A percentile compares a stretch with the other conserved stretches of the same genome.
Conservation (phyloP, 2,888 invertebrate species). For the Drosophila yooni region DNA sequence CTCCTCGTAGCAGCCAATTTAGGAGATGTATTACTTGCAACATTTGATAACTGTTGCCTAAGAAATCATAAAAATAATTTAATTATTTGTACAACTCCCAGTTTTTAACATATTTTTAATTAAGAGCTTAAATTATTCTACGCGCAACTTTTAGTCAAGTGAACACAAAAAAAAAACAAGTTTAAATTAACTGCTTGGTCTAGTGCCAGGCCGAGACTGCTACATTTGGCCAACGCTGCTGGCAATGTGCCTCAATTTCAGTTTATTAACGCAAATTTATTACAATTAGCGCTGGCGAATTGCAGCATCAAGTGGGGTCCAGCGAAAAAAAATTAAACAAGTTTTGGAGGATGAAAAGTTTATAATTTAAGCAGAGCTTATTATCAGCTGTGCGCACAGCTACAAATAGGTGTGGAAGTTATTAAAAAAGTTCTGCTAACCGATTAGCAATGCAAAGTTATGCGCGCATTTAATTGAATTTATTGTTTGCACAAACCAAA, state of each 20-base stretch:
- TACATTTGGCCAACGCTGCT: constrained; percentile 53
- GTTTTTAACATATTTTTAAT: constrained; percentile 53
- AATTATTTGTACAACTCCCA: constrained; percentile 7
- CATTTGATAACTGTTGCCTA: not conserved
- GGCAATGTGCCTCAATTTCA: constrained; percentile 65
- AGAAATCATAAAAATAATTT: not conserved
- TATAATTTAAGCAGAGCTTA: constrained; percentile 77
- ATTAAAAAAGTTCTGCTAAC: constrained; percentile 70
- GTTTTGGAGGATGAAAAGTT: constrained; percentile 61
- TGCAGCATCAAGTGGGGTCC: constrained; percentile 47
- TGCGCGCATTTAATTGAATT: constrained; percentile 63
- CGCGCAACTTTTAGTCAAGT: constrained; percentile 23
- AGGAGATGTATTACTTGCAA: not conserved
- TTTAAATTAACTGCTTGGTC: constrained; percentile 11
- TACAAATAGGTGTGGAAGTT: constrained; percentile 67
- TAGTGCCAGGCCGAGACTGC: constrained; percentile 16
- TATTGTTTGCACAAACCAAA: constrained; percentile 33
- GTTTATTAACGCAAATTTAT: constrained; percentile 78
- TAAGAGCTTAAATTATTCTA: constrained; percentile 28
- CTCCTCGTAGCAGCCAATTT: not conserved
- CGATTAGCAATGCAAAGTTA: constrained; percentile 74
- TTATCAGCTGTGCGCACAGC: constrained; percentile 61
- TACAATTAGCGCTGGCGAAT: constrained; percentile 70
- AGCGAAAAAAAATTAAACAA: constrained; percentile 31
- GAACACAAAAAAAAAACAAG: not conserved